Conservation (phyloP, 2,888 invertebrate species). For the Mythimna lalbum region DNA sequence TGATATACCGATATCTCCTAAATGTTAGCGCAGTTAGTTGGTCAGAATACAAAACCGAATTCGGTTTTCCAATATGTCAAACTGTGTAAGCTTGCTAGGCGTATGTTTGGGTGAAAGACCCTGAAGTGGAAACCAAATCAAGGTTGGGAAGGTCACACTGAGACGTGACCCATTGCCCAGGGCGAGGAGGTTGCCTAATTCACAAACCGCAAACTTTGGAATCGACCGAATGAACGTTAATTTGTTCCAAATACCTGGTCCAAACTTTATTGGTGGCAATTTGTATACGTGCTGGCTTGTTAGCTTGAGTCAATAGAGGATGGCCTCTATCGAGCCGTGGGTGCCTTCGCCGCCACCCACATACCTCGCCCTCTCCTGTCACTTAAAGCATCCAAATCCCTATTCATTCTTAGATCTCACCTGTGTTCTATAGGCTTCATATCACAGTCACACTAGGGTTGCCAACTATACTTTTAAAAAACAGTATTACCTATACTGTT, state of each 20-base stretch:
- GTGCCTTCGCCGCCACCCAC: slow-evolving; percentile 82
- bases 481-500: too few species aligned
- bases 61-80: slow-evolving; percentile 81
- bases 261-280: slow-evolving; percentile 79
- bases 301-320: slow-evolving; percentile 81
- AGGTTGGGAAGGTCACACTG: slow-evolving; percentile 94
- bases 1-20: slow-evolving; percentile 59
- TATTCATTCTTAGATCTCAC: slow-evolving; percentile 80
- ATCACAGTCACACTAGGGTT: slow-evolving; percentile 78
- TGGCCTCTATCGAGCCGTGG: slow-evolving; percentile 89
- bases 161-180: slow-evolving; percentile 93
- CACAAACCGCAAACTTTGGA: slow-evolving; percentile 76
- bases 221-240: slow-evolving; percentile 75
- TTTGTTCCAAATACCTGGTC: slow-evolving; percentile 75
- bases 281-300: slow-evolving; percentile 82
- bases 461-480: too few species aligned
- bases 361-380: slow-evolving; percentile 78
- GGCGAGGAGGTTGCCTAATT: slow-evolving; percentile 80
- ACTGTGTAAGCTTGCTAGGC: slow-evolving; percentile 81
- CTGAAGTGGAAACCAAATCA: slow-evolving; percentile 96
- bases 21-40: slow-evolving; percentile 46
- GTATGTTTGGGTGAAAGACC: slow-evolving; percentile 91
- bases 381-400: slow-evolving; percentile 78
- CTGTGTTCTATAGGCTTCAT: slow-evolving; percentile 77
- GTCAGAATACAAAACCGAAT: slow-evolving; percentile 67